Conservation (phyloP, 1,140 invertebrate genomes). For the Melipona quadrifasciata region DNA sequence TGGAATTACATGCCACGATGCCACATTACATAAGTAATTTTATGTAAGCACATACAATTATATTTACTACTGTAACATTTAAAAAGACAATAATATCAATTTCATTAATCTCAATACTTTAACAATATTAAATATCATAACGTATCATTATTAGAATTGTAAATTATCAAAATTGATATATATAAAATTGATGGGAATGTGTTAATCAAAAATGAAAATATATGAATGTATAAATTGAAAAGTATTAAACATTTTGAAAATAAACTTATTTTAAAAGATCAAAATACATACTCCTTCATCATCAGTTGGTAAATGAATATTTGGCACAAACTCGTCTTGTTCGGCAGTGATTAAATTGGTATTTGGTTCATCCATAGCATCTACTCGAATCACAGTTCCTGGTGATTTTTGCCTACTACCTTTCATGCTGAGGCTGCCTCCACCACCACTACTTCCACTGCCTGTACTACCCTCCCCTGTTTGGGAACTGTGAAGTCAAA, state of each 20-base stretch:
- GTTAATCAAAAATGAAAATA: background rate
- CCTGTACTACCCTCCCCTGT: conserved; percentile 78
- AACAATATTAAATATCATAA: conserved; percentile 3
- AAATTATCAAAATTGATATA: background rate
- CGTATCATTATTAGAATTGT: background rate
- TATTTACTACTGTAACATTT: background rate
- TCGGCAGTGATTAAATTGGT: conserved; percentile 73
- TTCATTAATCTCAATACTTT: background rate
- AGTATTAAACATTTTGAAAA: background rate
- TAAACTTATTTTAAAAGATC: conserved; percentile 10
- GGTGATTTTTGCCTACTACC: conserved; percentile 77
- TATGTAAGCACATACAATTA: conserved; percentile 47
- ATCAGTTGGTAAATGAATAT: conserved; percentile 76
- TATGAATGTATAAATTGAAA: background rate
- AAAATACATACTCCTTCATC: conserved; percentile 74
- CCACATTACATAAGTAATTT: conserved; percentile 56
- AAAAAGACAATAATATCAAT: conserved; percentile 5
- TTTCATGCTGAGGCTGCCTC: conserved; percentile 69
- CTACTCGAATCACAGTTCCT: conserved; percentile 74
- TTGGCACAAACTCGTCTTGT: conserved; percentile 76
- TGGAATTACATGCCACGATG: conserved; percentile 34
- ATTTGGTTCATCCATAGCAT: conserved; percentile 76
- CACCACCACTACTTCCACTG: conserved; percentile 66
- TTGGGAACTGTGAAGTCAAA: conserved; percentile 61
- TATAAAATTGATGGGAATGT: background rate